These are phyloP conservation scores for Euura saliciscinereae DNA, from an alignment of 1,140 invertebrate species.

Conservation along the genomic window DNA sequence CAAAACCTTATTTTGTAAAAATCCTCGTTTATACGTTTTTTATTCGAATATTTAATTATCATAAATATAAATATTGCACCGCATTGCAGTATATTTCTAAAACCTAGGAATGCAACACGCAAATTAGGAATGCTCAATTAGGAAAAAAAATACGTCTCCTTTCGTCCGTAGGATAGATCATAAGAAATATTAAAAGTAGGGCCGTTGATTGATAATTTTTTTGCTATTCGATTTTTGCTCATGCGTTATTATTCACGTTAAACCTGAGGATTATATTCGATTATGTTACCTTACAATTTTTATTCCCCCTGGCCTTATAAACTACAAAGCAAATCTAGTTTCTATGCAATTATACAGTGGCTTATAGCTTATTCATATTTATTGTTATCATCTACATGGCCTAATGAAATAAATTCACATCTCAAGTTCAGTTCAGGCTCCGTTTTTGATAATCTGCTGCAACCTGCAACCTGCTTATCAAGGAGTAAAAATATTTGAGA, in stretches of 20 bases:
- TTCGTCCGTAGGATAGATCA: too few species aligned
- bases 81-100: not conserved
- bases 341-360: not conserved
- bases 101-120: not conserved
- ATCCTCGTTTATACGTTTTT: not conserved
- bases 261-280: not conserved
- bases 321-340: not conserved
- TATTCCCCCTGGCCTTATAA: not conserved
- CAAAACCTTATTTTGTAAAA: not conserved
- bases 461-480: too few species aligned
- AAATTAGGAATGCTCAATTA: too few species aligned
- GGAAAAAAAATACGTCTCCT: too few species aligned
- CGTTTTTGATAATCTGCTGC: not conserved
- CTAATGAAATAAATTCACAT: not conserved
- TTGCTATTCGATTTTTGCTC: not conserved
- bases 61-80: not conserved
- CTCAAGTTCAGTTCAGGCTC: not conserved
- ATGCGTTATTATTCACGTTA: too few species aligned
- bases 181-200: too few species aligned
- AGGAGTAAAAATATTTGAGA: not conserved
- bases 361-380: constrained; percentile 10
- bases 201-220: not conserved
- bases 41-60: not conserved
- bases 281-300: not conserved
- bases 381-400: not conserved